Percentiles rank a stretch among this genome's conserved stretches.
Evolutionary conservation across 2,888 invertebrate species (phyloP).

Genomic region (Lordiphosa fenestrarum): DNA sequence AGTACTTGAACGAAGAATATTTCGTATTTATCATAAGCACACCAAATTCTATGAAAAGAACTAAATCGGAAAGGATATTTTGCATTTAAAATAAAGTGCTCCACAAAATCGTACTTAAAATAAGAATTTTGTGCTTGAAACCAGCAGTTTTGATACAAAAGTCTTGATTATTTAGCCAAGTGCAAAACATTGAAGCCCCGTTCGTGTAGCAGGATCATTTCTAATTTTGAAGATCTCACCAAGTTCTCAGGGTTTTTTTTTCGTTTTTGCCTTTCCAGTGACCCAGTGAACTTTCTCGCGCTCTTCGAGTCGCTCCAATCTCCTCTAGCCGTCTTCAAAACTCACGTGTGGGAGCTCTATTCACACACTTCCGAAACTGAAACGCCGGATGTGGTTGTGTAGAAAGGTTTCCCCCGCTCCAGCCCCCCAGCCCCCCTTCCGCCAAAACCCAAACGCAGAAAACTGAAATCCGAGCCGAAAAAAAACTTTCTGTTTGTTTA

Average conservation of each 20-base stretch:
- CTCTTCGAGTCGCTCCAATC: constrained; percentile 1
- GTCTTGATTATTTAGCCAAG: too few relatives aligned
- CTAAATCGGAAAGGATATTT: too few relatives aligned
- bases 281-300: constrained; percentile 30
- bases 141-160: too few relatives aligned
- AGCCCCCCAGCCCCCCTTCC: background rate
- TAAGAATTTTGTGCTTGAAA: too few relatives aligned
- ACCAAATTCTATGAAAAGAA: too few relatives aligned
- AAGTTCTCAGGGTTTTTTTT: background rate
- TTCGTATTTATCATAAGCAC: too few relatives aligned
- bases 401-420: constrained; percentile 15
- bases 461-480: background rate
- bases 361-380: constrained; percentile 14
- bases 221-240: background rate
- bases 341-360: constrained; percentile 33
- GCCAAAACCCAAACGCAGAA: background rate
- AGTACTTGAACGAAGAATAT: too few relatives aligned
- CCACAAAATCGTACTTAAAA: too few relatives aligned
- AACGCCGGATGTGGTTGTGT: constrained; percentile 46
- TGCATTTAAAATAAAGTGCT: too few relatives aligned
- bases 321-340: constrained; percentile 1
- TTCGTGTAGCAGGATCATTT: background rate
- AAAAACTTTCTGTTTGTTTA: constrained; percentile 59
- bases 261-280: constrained; percentile 9
- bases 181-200: too few relatives aligned